phyloP scores from a whole-genome alignment of 2,113 vertebrate genomes.

The Ammodytes dubius region DNA sequence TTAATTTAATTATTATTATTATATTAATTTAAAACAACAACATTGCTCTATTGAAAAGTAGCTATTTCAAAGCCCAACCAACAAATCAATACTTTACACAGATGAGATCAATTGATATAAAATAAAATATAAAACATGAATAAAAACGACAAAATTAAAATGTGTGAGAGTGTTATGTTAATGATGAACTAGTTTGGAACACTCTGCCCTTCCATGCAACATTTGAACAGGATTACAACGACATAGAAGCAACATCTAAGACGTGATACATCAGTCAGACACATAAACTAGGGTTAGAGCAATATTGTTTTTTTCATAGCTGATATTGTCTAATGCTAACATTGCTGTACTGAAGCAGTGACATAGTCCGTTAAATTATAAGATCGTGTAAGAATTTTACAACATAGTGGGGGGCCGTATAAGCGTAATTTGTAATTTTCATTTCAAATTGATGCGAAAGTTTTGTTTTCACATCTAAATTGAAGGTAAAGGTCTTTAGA shows the following conservation, averaged over 20 bases:
- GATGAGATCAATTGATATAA: slow-evolving; percentile 2
- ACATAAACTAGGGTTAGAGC: neutral
- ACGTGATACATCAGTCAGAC: slow-evolving; percentile 28
- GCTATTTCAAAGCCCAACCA: too few relatives aligned
- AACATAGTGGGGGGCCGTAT: too few relatives aligned
- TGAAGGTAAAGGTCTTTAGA: too few relatives aligned
- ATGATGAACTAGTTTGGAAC: slow-evolving; percentile 8
- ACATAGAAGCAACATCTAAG: slow-evolving; percentile 24
- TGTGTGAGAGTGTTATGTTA: neutral
- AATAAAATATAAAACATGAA: neutral
- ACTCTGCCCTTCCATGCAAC: slow-evolving; percentile 45
- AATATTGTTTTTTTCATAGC: neutral
- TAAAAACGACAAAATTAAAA: neutral
- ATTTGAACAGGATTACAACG: slow-evolving; percentile 27
- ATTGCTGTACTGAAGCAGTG: neutral
- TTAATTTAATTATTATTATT: too few relatives aligned
- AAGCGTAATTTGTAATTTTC: too few relatives aligned
- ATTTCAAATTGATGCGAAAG: too few relatives aligned
- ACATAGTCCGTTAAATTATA: neutral
- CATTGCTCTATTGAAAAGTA: too few relatives aligned
- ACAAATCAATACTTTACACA: too few relatives aligned
- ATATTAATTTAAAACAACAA: too few relatives aligned
- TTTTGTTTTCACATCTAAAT: too few relatives aligned
- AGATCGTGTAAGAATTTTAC: neutral
- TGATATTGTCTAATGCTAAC: neutral